Base-by-base conservation (phyloP, 2,888 invertebrate species). In the Panorpa germanica region DNA sequence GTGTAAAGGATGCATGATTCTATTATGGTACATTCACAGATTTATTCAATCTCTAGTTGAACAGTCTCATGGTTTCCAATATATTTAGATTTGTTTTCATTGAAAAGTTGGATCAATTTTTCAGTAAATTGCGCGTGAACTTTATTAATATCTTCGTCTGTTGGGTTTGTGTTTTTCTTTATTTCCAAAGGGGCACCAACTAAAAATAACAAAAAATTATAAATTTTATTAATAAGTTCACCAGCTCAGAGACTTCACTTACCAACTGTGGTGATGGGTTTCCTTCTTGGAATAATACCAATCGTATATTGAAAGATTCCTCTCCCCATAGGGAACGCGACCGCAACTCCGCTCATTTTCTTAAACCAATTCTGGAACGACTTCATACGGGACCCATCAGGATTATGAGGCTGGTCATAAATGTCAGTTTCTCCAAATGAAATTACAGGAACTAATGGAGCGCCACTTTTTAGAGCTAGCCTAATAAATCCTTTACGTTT, bases 271-370 rank as follows among this genome's bases (percentile, higher is more conserved):
- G 72, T 69, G 24, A 96, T 67, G 3, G 82, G 81, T 35, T 61
- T 63, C 19, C 91, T 63, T 25, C 70, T 64, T 0, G 95, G 93
- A 31, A 95, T 53, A 5, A 88, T 51, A 0, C 95, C 95, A 47
- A 78, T 81, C 0, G 69, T 70, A 47, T 93, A 93, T 49, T 95
- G 91, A 47, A 95, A 85, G 35, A 93, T 59, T 3, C 95, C 95
- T 19, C 95, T 59, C 0, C 86, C 88, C 18, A 73, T 55, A 2
- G 77, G 70, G 27, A 83, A 51, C 31, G 80, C 59, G 0, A 83
- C 83, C 0, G 80, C 73, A 9, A 86, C 55, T 4, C 82, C 82
- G 0, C 76, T 68, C 4, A 60, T 30, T 38, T 63, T 61, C 29
- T 73, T 70, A 2, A 85, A 50, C 28, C 51, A 55, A 36, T 77